Evolutionary conservation across 1,140 invertebrate species (phyloP).

Genomic region (Ditylenchus dipsaci): DNA sequence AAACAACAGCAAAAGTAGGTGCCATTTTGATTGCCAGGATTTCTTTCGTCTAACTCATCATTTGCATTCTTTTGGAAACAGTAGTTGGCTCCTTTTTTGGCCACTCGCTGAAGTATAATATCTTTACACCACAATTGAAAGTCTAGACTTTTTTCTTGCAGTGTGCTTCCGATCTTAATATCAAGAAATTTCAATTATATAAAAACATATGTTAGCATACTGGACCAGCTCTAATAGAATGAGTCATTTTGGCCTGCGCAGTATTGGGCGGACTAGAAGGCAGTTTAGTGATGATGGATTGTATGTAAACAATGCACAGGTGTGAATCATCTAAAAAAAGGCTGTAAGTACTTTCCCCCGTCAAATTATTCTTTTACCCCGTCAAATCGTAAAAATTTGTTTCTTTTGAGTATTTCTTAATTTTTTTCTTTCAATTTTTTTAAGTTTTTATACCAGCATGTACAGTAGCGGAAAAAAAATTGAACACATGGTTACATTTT

Average conservation of each 20-base stretch:
- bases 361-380: no score
- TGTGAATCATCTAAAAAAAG: no score
- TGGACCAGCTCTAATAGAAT: background rate
- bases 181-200: background rate
- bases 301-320: no score
- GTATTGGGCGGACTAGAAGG: no score
- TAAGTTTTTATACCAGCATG: no score
- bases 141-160: background rate
- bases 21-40: background rate
- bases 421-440: no score
- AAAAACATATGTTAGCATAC: background rate
- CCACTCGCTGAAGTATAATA: background rate
- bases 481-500: no score
- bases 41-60: background rate
- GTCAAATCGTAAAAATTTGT: no score
- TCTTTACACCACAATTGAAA: background rate
- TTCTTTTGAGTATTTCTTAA: no score
- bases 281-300: no score
- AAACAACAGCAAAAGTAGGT: background rate
- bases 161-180: background rate
- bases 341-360: no score
- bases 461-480: no score
- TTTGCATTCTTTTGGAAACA: background rate
- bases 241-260: background rate
- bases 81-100: background rate